Base-by-base conservation (phyloP, 2,888 invertebrate genomes). In the Heliconius erato region DNA sequence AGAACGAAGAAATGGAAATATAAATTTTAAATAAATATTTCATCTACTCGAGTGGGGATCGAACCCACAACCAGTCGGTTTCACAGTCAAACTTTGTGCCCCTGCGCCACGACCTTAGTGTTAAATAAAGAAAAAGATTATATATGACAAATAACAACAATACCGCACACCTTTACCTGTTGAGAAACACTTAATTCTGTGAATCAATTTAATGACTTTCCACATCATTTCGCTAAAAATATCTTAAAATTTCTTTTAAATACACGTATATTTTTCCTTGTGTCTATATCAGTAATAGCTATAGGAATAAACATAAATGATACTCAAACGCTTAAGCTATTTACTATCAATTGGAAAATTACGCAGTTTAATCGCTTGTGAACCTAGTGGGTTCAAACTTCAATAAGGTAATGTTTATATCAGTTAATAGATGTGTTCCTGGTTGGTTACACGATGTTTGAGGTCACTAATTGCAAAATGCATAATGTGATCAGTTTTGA, bases 331-430 rank as follows among this genome's bases (percentile, higher is more conserved):
- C 0, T 40, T 72, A n/a, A 26, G 26, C 71, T 44, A 44, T 44
- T 72, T 69, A 72, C 14, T 72, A 26, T 72, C 71, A 72, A 72
- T 72, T 72, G 71, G 26, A 72, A 72, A 72, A 72, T 72, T 72
- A 72, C 44, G 3, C 26, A 44, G 1, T 12, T 69, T 35, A 69
- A 35, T 35, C 14, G 44, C 14, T 26, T 16, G 44, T 40, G 40
- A 72, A 44, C 12, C 26, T 26, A 35, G 44, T 72, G 12, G 12
- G 69, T n/a, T 23, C 69, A n/a, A 69, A 69, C 12, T 69, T 23
- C 68, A 32, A 19, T 11, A 9, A 23, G 69, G 23, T 12, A 40
- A 69, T 69, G 19, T 35, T 35, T 65, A 28, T 26, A 26, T 65
- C n/a, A n/a, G 63, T 63, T 26, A 65, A 11, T 67, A 28, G 65